These are phyloP conservation scores for Tauraco hartlaubi DNA, from an alignment of 2,797 vertebrate species.

Conservation along the genomic window DNA sequence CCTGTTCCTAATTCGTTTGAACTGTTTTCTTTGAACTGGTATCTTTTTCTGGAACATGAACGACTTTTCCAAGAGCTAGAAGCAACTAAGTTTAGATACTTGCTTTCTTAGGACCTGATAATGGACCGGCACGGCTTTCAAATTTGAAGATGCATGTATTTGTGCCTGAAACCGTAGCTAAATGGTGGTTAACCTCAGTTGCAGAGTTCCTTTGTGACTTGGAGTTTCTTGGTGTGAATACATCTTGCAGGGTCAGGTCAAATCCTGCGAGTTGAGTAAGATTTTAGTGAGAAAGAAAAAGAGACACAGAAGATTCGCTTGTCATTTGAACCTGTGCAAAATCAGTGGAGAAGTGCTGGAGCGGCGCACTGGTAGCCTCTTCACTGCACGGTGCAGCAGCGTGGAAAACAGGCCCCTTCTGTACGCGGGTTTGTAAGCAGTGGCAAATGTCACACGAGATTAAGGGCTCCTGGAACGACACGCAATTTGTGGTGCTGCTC, in stretches of 20 bases:
- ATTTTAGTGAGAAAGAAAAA: neutral
- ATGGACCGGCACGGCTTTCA: neutral
- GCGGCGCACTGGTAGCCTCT: neutral
- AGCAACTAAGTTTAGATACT: neutral
- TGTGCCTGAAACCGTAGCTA: neutral
- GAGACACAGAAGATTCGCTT: neutral
- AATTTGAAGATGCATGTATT: neutral
- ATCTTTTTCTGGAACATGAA: neutral
- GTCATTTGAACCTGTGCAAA: neutral
- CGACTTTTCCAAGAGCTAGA: neutral
- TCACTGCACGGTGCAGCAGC: neutral
- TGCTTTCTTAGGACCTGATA: neutral
- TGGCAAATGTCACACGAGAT: slow-evolving; percentile 29
- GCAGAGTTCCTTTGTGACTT: neutral
- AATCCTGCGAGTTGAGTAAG: neutral
- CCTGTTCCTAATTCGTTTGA: neutral
- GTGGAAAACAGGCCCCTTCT: slow-evolving; percentile 27
- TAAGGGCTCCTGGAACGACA: slow-evolving; percentile 21
- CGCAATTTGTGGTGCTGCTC: neutral
- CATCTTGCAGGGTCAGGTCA: neutral
- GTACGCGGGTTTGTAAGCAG: neutral
- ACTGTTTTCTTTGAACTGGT: no score
- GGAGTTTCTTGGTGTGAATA: neutral
- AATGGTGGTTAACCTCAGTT: neutral
- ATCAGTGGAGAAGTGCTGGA: neutral